Evolutionary conservation across 2,888 invertebrate genomes (phyloP), one percentile per base, ranked within the genome.

Genomic region (Melolontha melolontha): DNA sequence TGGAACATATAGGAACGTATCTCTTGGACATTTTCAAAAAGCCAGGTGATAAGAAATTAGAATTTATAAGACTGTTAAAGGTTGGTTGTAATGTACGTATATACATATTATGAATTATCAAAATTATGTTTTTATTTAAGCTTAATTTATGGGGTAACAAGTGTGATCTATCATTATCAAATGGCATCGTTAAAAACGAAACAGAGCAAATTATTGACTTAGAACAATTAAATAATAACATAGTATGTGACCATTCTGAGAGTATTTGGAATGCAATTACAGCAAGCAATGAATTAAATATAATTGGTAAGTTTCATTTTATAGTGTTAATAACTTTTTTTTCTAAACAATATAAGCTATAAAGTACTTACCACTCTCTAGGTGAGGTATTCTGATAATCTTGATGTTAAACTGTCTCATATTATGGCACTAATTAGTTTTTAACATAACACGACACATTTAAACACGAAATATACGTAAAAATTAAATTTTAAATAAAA

Each of bases 121-220:
- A 57, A 67, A 12, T 71, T 39, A 34, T 42, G 12, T 10, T 39
- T 55, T 47, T 7, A 47, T 80, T 85, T 0, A 81, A 92, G 89
- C 79, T 92, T 11, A 90, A 92, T 78, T 85, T 99, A 10, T 99
- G 98, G 98, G 94, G 97, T 0, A 99, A 99, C 84, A 92, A 94
- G 79, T 94, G 94, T 79, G 99, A 99, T 84, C 83, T 99, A 57
- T 97, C 97, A 0, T 84, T 98, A 50, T 91, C 94, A 0, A 86
- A 87, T 40, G 96, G 96, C 64, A 87, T 88, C 44, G 88, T 89
- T 66, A 84, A 86, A 51, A 84, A 86, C 50, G 86, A 89, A 71
- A 82, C 79, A 0, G 83, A 90, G 80, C 87, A 89, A 1, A 78
- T 92, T 54, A 84, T 84, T 59, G 82, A 87, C 72, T 81, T 90